Conservation (phyloP, 2,888 invertebrate genomes). For the Lamellibrachia satsuma region DNA sequence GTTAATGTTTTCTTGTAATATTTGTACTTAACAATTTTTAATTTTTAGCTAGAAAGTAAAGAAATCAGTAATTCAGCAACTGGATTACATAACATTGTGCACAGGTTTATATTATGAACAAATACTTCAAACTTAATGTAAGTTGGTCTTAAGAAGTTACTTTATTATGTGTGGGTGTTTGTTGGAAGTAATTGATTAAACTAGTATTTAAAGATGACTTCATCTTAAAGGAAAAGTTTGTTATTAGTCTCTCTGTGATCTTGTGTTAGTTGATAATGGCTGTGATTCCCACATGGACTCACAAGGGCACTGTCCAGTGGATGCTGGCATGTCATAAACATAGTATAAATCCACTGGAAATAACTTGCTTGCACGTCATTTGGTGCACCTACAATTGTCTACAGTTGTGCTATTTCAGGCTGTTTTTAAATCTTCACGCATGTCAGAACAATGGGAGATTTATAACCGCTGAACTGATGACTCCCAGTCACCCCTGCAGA, state of each 20-base stretch:
- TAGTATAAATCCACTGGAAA: neutral
- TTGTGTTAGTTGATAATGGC: neutral
- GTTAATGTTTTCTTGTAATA: neutral
- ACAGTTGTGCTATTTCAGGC: neutral
- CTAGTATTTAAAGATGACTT: neutral
- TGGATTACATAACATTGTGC: neutral
- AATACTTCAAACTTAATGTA: no score
- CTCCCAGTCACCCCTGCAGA: no score
- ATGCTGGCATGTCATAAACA: neutral
- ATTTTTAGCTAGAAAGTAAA: neutral
- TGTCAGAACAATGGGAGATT: neutral
- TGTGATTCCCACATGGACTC: neutral
- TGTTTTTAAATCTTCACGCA: neutral
- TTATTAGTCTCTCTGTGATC: neutral
- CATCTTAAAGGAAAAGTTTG: neutral
- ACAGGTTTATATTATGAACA: no score
- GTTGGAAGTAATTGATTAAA: neutral
- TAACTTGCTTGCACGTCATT: neutral
- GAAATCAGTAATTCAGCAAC: neutral
- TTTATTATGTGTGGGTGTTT: neutral
- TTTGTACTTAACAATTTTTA: neutral
- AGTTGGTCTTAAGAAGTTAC: no score
- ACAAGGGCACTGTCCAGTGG: neutral
- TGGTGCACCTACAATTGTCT: slow-evolving; percentile 4
- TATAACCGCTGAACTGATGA: neutral